Base-by-base conservation (phyloP, 2,113 vertebrate genomes). In the Herpetotheres cachinnans region DNA sequence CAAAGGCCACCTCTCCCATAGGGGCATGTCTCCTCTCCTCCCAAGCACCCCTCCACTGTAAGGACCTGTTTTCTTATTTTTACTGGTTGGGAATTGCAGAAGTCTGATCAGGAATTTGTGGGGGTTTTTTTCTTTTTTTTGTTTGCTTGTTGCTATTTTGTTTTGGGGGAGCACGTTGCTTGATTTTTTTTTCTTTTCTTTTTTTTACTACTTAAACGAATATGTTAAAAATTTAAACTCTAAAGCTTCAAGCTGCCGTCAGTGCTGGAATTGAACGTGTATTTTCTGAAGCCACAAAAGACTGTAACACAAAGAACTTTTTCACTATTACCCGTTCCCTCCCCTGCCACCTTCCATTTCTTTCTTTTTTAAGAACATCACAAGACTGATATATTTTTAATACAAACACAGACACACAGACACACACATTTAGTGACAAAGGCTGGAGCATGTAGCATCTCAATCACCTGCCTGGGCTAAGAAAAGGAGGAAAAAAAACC, bases 381-480 rank as follows among this genome's bases (percentile, higher is more conserved):
- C 97, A 96, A 96, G 97, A 97, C 95, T 98, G 91, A 96, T 96
- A 91, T 98, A 94, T 76, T 98, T 97, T 94, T 97, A 97, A 94
- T 90, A 96, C 95, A 95, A 54, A 90, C 90, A 91, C 93, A 97
- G 73, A 72, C 84, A 89, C 67, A 79, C 40, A 67, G 63, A 78
- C 90, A 84, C 88, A 69, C 54, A 93, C 83, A 72, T 77, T 91
- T 69, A 90, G 78, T 63, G 93, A 95, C 90, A 96, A 87, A 95
- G 92, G 96, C 93, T 97, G 95, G 91, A 96, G 96, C 95, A 97
- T 98, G 97, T 96, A 97, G 95, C 96, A 97, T 98, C 96, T 96
- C 86, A 93, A 95, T 97, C 98, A 98, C 98, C 98, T 98, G 98
- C 98, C 98, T 98, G 97, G 98, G 97, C 98, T 98, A 98, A 98